These are phyloP conservation scores for Bombyx huttoni DNA, from an alignment of 2,888 invertebrate genomes.

Conservation along the genomic window DNA sequence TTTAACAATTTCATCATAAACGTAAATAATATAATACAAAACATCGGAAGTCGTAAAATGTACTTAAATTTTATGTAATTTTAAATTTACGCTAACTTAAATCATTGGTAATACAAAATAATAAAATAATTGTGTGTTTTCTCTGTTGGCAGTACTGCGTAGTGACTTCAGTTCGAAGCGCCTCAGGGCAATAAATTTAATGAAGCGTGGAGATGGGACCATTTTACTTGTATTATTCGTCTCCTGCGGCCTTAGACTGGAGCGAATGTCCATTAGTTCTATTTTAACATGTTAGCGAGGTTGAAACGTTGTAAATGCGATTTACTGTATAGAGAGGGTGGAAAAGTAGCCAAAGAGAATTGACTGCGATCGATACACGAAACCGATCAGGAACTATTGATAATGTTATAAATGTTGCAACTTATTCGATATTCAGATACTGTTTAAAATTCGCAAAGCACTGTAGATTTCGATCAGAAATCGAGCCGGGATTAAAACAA, in stretches of 20 bases:
- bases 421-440: neutral
- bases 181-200: constrained; percentile 71
- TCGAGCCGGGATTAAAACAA: neutral
- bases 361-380: constrained; percentile 52
- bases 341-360: constrained; percentile 62
- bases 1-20: no score
- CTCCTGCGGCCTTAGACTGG: constrained; percentile 69
- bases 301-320: constrained; percentile 72
- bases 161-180: constrained; percentile 53
- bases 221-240: constrained; percentile 73
- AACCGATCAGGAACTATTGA: constrained; percentile 28
- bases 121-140: constrained; percentile 67
- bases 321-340: constrained; percentile 67
- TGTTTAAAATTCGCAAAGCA: neutral
- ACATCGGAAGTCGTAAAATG: no score
- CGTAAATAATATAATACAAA: no score
- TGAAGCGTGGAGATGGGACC: constrained; percentile 73
- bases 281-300: constrained; percentile 73
- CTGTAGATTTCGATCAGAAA: neutral
- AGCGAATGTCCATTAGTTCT: constrained; percentile 74
- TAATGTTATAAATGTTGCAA: neutral
- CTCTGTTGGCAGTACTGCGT: constrained; percentile 36
- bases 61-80: no score
- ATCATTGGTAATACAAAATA: constrained; percentile 62
- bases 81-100: constrained; percentile 34